Conservation (phyloP, 1,140 invertebrate species). For the Agrilus planipennis region DNA sequence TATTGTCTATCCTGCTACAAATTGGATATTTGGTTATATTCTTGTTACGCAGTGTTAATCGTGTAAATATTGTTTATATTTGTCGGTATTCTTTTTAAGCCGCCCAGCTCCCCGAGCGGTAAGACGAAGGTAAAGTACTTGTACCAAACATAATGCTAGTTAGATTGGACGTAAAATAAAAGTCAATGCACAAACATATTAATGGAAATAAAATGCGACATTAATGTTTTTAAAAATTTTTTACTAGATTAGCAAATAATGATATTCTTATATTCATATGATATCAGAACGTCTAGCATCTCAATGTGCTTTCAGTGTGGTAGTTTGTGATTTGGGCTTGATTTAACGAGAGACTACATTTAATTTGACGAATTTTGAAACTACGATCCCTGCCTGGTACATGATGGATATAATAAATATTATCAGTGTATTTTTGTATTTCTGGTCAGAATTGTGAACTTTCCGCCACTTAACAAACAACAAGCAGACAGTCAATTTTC, state of each 20-base stretch:
- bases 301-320: slow-evolving; percentile 34
- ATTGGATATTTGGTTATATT: slow-evolving; percentile 11
- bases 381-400: too few species aligned
- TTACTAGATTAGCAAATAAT: slow-evolving; percentile 26
- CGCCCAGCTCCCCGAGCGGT: too few species aligned
- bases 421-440: slow-evolving; percentile 36
- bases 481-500: too few species aligned
- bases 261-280: slow-evolving; percentile 31
- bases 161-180: slow-evolving; percentile 14
- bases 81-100: slow-evolving; percentile 11
- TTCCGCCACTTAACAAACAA: slow-evolving; percentile 18
- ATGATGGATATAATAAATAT: slow-evolving; percentile 31
- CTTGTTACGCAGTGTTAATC: slow-evolving; percentile 5
- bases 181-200: slow-evolving; percentile 33
- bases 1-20: slow-evolving; percentile 22
- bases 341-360: too few species aligned
- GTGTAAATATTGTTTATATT: slow-evolving; percentile 4
- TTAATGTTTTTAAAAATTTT: slow-evolving; percentile 20
- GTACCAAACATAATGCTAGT: slow-evolving; percentile 18
- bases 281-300: slow-evolving; percentile 15
- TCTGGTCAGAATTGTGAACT: too few species aligned
- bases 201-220: slow-evolving; percentile 13
- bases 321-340: slow-evolving; percentile 19
- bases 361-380: too few species aligned
- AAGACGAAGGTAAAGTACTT: too few species aligned